Conservation (phyloP, 2,113 vertebrate species). For the Atlantisia rogersi region DNA sequence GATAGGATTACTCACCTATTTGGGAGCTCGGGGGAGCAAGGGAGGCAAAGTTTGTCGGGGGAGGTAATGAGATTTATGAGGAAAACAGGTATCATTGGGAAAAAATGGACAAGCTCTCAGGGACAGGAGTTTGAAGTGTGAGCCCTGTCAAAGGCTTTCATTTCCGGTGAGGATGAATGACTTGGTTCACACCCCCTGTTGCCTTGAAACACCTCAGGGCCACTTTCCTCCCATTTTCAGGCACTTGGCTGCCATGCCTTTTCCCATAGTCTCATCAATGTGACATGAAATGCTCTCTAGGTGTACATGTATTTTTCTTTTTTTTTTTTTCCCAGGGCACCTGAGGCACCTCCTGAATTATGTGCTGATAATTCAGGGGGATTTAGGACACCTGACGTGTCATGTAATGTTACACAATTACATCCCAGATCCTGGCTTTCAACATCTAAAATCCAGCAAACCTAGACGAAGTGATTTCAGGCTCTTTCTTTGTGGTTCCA, state of each 20-base stretch:
- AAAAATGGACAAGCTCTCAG: background rate
- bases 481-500: background rate
- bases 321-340: background rate
- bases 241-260: background rate
- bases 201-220: background rate
- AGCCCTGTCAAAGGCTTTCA: background rate
- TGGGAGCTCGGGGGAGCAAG: background rate
- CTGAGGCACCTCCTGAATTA: conserved; percentile 38
- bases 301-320: background rate
- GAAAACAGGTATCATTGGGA: conserved; percentile 5
- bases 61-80: background rate
- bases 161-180: background rate
- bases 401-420: conserved; percentile 54
- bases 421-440: conserved; percentile 56
- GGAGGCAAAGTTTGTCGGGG: background rate
- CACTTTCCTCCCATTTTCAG: conserved; percentile 3
- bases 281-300: background rate
- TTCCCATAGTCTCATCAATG: conserved; percentile 7
- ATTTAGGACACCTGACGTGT: conserved; percentile 63
- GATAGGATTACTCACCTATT: background rate
- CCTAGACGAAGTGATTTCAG: conserved; percentile 8
- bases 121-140: background rate
- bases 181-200: background rate
- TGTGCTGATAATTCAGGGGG: conserved; percentile 6
- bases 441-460: conserved; percentile 37